Percentiles rank a stretch among this genome's conserved stretches.
phyloP scores from a whole-genome alignment of 2,113 vertebrate species.

The Malurus elegans region DNA sequence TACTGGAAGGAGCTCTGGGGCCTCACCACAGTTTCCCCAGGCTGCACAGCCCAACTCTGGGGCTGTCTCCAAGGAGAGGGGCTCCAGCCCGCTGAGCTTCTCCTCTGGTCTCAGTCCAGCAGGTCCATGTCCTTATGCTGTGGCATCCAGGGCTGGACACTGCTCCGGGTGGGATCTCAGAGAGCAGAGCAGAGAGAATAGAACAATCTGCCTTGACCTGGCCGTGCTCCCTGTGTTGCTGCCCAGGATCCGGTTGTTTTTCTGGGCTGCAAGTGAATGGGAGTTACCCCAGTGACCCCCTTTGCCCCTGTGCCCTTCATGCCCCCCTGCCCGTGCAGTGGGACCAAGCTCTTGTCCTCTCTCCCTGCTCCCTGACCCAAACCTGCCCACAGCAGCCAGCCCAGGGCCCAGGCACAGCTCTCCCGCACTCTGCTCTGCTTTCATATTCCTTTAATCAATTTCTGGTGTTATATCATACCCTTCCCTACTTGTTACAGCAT shows the following conservation, averaged over 20 bases:
- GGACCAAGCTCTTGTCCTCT: background rate
- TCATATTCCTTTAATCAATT: background rate
- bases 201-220: background rate
- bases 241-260: background rate
- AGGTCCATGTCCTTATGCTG: background rate
- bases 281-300: background rate
- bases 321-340: background rate
- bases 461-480: background rate
- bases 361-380: too few species aligned
- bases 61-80: too few species aligned
- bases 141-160: background rate
- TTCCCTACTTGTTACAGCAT: background rate
- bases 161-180: background rate
- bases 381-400: accelerated
- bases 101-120: background rate
- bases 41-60: background rate
- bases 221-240: background rate
- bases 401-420: background rate
- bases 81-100: background rate
- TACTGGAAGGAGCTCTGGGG: background rate
- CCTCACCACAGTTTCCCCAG: too few species aligned
- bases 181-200: background rate
- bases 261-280: background rate
- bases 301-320: accelerated
- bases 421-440: background rate